Percentiles rank a stretch among this genome's conserved stretches.
These are phyloP conservation scores for Enhydra lutris DNA, from an alignment of 2,113 vertebrate genomes.

Conservation along the genomic window DNA sequence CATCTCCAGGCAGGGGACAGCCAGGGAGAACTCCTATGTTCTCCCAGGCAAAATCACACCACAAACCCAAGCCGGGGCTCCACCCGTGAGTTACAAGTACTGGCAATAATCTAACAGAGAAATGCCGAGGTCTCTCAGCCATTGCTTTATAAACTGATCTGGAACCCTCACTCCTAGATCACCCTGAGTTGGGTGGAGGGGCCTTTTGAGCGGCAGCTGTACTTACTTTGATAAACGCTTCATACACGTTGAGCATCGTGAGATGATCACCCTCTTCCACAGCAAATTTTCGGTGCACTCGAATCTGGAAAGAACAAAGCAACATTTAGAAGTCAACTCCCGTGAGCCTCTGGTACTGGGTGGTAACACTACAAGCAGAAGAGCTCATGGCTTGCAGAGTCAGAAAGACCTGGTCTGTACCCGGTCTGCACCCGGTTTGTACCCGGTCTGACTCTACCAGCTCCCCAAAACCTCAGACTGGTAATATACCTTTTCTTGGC, in stretches of 20 bases:
- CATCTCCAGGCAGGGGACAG: background rate
- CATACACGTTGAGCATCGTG: conserved; percentile 98
- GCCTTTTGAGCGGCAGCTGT: rapidly evolving
- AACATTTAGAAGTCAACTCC: background rate
- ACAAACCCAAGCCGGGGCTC: background rate
- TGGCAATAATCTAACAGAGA: background rate
- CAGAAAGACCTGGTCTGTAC: background rate
- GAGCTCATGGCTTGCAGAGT: background rate
- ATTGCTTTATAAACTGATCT: background rate
- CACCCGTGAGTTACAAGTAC: background rate
- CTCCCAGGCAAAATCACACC: background rate
- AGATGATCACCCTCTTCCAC: conserved; percentile 98
- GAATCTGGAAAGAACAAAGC: conserved; percentile 83
- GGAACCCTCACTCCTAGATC: background rate
- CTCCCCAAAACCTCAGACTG: background rate
- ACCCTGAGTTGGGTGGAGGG: background rate
- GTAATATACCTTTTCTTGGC: background rate
- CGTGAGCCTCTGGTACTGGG: background rate
- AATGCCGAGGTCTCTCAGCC: background rate
- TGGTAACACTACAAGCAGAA: rapidly evolving
- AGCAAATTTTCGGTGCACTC: conserved; percentile 96
- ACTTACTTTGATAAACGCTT: conserved; percentile 97
- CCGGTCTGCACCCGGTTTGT: background rate
- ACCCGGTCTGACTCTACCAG: background rate
- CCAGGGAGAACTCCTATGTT: background rate